Evolutionary conservation across 2,113 vertebrate genomes (phyloP), one percentile per base, ranked within the genome.

Genomic region (Rana temporaria): DNA sequence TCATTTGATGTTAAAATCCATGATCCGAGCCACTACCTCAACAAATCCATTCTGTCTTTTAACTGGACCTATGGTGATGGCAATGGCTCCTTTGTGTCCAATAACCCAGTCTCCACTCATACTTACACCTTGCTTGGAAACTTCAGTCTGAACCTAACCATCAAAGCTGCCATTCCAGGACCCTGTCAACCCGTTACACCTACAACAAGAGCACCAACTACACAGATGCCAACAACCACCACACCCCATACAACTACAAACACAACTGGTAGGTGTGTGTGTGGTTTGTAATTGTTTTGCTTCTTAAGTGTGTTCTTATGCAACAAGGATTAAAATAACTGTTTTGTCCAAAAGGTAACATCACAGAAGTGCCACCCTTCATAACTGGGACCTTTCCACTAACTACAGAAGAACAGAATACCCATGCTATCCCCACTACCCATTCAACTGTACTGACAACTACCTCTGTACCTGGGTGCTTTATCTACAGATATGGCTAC

Each of bases 51-150:
- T 26, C 86, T 98, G 34, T 89, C 92, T 85, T 99, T 95, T 89
- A 94, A 93, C 74, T 99, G 97, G 97, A 93, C 95, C 84, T 99
- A 98, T 0, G 92, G 91, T 26, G 97, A 99, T 15, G 96, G 96
- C 57, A 98, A 93, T 48, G 90, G 92, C 2, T 92, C 95, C 55
- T 92, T 96, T 90, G 91, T 97, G 69, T 96, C 91, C 9, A 94
- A 92, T 4, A 89, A 89, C 57, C 86, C 91, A 2, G 86, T 91
- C 83, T 93, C 92, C 56, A 93, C 89, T 42, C 96, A 99, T 87
- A 90, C 90, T 1, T 99, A 96, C 26, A 87, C 88, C 38, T 81
- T 86, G 2, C 88, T 93, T 70, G 98, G 97, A 81, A 95, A 86
- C 72, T 94, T 96, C 88, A 93, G 85, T 7, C 87, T 95, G 60